These are phyloP conservation scores for Melanotaenia duboulayi DNA, from an alignment of 2,113 vertebrate species.

Conservation along the genomic window DNA sequence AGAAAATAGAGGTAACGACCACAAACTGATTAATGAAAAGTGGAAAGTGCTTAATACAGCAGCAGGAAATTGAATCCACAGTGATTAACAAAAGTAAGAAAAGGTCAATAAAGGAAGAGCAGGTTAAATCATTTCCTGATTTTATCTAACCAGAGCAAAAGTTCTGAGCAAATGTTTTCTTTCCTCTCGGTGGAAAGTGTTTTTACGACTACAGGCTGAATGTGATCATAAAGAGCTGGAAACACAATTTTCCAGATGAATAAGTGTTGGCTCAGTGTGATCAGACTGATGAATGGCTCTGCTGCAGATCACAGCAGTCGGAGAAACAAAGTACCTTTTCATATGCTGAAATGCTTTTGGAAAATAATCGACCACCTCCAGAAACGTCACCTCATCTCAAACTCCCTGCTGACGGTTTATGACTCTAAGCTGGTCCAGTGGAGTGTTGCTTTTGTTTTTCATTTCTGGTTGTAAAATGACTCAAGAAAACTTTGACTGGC, in stretches of 20 bases:
- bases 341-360: constrained; percentile 1
- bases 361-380: constrained; percentile 16
- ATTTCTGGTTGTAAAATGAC: not conserved
- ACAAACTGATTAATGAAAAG: not conserved
- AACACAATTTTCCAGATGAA: not conserved
- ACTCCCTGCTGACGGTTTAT: not conserved
- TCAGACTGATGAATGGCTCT: constrained; percentile 3
- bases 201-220: not conserved
- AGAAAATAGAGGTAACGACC: not conserved
- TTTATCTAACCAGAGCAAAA: not conserved
- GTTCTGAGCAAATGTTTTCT: not conserved
- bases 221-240: constrained; percentile 5
- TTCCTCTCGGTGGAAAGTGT: constrained; percentile 7
- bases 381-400: not conserved
- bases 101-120: not conserved
- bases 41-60: not conserved
- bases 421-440: not conserved
- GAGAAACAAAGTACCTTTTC: constrained; percentile 23
- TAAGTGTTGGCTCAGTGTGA: constrained; percentile 2
- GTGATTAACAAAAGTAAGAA: not conserved
- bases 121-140: not conserved
- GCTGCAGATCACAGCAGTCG: not conserved
- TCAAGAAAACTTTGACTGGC: not conserved
- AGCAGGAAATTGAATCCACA: not conserved
- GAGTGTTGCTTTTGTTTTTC: not conserved